These are phyloP conservation scores for Cheilosia vulpina DNA, from an alignment of 2,888 invertebrate species.

Conservation along the genomic window DNA sequence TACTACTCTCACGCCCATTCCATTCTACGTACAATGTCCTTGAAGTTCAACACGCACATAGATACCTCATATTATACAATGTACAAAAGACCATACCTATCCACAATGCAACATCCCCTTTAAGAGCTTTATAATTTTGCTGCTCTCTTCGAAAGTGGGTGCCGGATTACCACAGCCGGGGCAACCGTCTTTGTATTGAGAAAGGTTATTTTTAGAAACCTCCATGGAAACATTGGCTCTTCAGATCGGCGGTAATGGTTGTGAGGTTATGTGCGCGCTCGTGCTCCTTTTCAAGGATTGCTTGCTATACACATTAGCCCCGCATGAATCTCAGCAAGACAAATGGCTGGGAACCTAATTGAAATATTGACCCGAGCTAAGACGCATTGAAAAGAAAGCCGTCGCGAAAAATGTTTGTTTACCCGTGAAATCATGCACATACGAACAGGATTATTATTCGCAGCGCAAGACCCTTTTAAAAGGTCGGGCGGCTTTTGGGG, in stretches of 20 bases:
- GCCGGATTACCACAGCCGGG: slow-evolving; percentile 52
- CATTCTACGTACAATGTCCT: slow-evolving; percentile 42
- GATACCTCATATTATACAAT: background rate
- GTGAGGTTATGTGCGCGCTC: slow-evolving; percentile 52
- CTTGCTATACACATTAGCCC: slow-evolving; percentile 39
- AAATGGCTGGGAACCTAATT: slow-evolving; percentile 47
- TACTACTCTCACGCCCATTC: slow-evolving; percentile 15
- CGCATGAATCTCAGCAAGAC: slow-evolving; percentile 63
- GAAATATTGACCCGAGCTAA: slow-evolving; percentile 44
- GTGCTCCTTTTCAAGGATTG: slow-evolving; percentile 41
- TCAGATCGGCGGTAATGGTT: background rate
- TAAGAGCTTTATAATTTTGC: slow-evolving; percentile 25
- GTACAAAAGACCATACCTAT: background rate
- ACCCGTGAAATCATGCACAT: slow-evolving; percentile 14
- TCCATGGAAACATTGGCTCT: slow-evolving; percentile 37
- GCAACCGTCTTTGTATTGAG: slow-evolving; percentile 70
- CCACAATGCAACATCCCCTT: slow-evolving; percentile 59
- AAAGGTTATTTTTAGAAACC: slow-evolving; percentile 73
- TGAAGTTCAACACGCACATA: slow-evolving; percentile 47
- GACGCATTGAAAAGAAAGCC: slow-evolving; percentile 2
- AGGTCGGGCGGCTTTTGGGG: slow-evolving; percentile 23
- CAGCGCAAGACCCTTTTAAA: slow-evolving; percentile 39
- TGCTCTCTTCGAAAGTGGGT: slow-evolving; percentile 4
- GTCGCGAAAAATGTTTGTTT: slow-evolving; percentile 43
- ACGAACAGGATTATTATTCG: slow-evolving; percentile 34